These are phyloP conservation scores for Drosophila quinaria DNA, from an alignment of 2,888 invertebrate species.

Conservation along the genomic window DNA sequence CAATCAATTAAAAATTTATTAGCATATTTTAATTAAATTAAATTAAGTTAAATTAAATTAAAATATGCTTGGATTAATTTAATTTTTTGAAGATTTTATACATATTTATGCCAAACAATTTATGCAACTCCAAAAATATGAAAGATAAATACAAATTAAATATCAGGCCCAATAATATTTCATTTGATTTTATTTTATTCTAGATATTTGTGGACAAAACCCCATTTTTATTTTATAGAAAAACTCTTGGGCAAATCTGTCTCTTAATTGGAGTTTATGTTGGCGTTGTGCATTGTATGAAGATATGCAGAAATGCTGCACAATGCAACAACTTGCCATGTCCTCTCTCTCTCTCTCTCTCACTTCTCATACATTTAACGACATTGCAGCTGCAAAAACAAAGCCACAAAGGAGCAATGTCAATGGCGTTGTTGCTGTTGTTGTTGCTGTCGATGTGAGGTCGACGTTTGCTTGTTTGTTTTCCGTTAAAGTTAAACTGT, in stretches of 20 bases:
- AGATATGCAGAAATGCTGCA: conserved; percentile 1
- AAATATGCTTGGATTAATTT: too few relatives aligned
- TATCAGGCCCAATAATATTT: too few relatives aligned
- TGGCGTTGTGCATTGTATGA: background rate
- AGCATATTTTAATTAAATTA: too few relatives aligned
- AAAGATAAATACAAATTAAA: too few relatives aligned
- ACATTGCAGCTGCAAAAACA: conserved; percentile 74
- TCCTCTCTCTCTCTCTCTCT: conserved; percentile 12
- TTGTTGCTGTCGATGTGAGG: conserved; percentile 13
- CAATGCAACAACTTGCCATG: conserved; percentile 7
- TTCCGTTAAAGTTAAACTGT: conserved; percentile 61
- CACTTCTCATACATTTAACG: conserved; percentile 15
- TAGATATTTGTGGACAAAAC: too few relatives aligned
- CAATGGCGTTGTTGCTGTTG: conserved; percentile 38
- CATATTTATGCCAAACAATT: too few relatives aligned
- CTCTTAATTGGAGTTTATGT: background rate
- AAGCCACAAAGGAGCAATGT: conserved; percentile 56
- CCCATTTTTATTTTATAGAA: too few relatives aligned
- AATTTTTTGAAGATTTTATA: too few relatives aligned
- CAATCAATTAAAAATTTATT: too few relatives aligned
- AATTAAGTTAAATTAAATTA: background rate
- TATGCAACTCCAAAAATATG: too few relatives aligned
- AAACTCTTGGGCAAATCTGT: background rate
- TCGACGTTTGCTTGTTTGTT: conserved; percentile 55
- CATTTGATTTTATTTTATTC: too few relatives aligned